phyloP scores from a whole-genome alignment of 2,888 invertebrate genomes.

The Meiosimyza decipiens region DNA sequence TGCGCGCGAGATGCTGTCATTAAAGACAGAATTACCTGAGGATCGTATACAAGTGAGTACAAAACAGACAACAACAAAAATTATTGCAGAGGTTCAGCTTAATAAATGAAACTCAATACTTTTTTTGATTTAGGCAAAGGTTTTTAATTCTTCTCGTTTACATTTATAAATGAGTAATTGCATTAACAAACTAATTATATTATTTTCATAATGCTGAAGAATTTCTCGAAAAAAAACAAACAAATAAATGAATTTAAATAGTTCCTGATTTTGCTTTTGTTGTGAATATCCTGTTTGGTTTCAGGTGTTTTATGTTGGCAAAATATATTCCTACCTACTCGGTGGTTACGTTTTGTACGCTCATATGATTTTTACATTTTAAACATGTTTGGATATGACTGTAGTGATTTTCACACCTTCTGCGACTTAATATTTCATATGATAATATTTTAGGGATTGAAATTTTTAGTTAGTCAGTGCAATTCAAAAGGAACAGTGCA shows the following conservation, averaged over 20 bases:
- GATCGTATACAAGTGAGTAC: slow-evolving; percentile 91
- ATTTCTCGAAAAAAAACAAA: slow-evolving; percentile 10
- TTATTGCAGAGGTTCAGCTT: neutral
- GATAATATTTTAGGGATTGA: neutral
- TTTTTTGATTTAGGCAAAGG: slow-evolving; percentile 16
- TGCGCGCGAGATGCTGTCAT: slow-evolving; percentile 92
- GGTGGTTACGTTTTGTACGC: slow-evolving; percentile 39
- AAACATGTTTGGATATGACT: slow-evolving; percentile 57
- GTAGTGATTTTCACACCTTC: slow-evolving; percentile 63
- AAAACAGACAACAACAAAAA: neutral
- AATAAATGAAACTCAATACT: slow-evolving; percentile 42
- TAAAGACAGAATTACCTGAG: slow-evolving; percentile 91
- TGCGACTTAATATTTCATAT: slow-evolving; percentile 1
- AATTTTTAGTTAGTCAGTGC: slow-evolving; percentile 20
- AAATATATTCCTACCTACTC: slow-evolving; percentile 49
- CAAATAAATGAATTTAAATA: slow-evolving; percentile 20
- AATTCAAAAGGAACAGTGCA: neutral
- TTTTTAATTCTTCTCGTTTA: too few relatives aligned
- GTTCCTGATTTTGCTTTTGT: slow-evolving; percentile 9
- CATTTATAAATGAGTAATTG: slow-evolving; percentile 40
- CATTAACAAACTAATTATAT: slow-evolving; percentile 57
- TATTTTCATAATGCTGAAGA: neutral
- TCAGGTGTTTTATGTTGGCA: slow-evolving; percentile 62
- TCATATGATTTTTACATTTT: slow-evolving; percentile 16
- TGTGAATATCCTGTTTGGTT: slow-evolving; percentile 15